These are phyloP conservation scores for Thalpophila matura DNA, from an alignment of 2,888 invertebrate species.

Conservation along the genomic window DNA sequence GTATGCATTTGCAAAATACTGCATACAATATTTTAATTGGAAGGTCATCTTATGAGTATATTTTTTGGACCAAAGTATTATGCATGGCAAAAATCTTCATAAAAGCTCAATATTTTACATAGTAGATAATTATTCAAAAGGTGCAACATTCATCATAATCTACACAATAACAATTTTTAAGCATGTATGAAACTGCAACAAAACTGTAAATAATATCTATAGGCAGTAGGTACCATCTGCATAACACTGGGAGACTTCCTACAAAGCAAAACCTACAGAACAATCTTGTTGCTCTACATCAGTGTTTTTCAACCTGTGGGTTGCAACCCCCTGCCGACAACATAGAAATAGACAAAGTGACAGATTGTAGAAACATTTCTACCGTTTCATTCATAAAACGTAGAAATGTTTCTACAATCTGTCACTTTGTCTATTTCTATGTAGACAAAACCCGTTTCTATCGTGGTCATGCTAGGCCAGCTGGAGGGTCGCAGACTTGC, in stretches of 20 bases:
- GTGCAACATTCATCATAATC: conserved; percentile 18
- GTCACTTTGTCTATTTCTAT: too few species aligned
- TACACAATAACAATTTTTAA: conserved; percentile 32
- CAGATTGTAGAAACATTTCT: too few species aligned
- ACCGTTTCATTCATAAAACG: too few species aligned
- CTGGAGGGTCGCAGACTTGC: too few species aligned
- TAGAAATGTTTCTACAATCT: too few species aligned
- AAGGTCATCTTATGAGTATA: background rate
- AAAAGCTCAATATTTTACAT: conserved; percentile 11
- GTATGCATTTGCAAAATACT: too few species aligned
- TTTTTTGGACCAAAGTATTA: background rate
- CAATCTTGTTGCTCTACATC: conserved; percentile 60
- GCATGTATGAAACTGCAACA: conserved; percentile 82
- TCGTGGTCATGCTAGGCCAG: too few species aligned
- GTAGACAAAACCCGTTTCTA: too few species aligned
- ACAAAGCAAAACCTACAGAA: conserved; percentile 59
- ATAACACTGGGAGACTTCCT: conserved; percentile 73
- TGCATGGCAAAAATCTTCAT: conserved; percentile 1
- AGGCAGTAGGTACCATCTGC: conserved; percentile 55
- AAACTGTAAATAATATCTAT: conserved; percentile 65
- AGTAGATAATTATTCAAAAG: background rate
- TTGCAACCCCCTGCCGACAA: too few species aligned
- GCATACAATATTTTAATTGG: too few species aligned
- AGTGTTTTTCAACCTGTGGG: too few species aligned
- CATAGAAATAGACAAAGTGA: too few species aligned